These are phyloP conservation scores for Cheilosia vernalis DNA, from an alignment of 2,888 invertebrate genomes.

Conservation along the genomic window DNA sequence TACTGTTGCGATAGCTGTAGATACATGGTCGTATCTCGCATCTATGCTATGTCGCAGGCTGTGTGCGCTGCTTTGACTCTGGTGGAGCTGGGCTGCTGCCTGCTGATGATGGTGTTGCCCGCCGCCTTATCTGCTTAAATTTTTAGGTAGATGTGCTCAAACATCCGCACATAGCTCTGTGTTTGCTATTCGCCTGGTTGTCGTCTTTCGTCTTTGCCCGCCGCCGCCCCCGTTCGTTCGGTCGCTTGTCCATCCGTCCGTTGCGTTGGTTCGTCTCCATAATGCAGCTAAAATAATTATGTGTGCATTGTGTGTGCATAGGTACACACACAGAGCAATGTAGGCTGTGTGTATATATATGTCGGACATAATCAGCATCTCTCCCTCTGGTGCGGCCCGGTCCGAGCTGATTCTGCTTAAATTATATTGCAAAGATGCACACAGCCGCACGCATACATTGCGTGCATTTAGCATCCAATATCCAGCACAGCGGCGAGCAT, in stretches of 20 bases:
- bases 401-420: slow-evolving; percentile 65
- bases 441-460: slow-evolving; percentile 43
- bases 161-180: slow-evolving; percentile 70
- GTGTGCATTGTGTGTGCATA: slow-evolving; percentile 75
- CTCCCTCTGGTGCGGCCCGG: slow-evolving; percentile 28
- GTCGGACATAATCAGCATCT: slow-evolving; percentile 70
- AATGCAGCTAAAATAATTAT: slow-evolving; percentile 76
- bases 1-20: slow-evolving; percentile 56
- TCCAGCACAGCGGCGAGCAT: slow-evolving; percentile 32
- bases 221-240: slow-evolving; percentile 15
- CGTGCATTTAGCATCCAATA: slow-evolving; percentile 62
- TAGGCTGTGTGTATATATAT: slow-evolving; percentile 14
- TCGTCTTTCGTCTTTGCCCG: slow-evolving; percentile 12
- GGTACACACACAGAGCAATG: slow-evolving; percentile 30
- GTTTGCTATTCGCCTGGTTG: slow-evolving; percentile 67
- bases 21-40: slow-evolving; percentile 67
- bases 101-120: slow-evolving; percentile 74
- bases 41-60: slow-evolving; percentile 69
- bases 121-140: slow-evolving; percentile 76
- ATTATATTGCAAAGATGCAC: slow-evolving; percentile 61
- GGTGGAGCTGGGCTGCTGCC: slow-evolving; percentile 72
- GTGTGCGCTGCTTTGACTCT: slow-evolving; percentile 74
- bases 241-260: slow-evolving; percentile 43
- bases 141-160: slow-evolving; percentile 75
- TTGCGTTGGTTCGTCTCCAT: slow-evolving; percentile 55